phyloP scores from a whole-genome alignment of 2,113 vertebrate genomes.

The Craseonycteris thonglongyai region DNA sequence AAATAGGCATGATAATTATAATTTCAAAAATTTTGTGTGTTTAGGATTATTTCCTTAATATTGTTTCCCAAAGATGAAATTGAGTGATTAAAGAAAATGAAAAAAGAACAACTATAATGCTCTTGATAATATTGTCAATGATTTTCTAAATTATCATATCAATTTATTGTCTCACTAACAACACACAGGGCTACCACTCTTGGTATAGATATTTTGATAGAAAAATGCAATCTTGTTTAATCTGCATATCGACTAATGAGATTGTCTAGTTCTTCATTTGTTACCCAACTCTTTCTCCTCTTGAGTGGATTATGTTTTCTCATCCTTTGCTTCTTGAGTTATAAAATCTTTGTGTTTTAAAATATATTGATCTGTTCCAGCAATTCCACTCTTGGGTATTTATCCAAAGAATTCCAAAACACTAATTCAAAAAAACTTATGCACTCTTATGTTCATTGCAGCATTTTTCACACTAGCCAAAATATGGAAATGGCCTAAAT shows the following conservation, averaged over 20 bases:
- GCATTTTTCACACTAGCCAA: no score
- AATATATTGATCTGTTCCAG: not conserved
- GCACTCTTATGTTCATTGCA: no score
- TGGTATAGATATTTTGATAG: not conserved
- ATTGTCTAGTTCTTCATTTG: not conserved
- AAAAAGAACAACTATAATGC: not conserved
- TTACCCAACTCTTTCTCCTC: not conserved
- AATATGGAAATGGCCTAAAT: no score
- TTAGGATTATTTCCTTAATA: not conserved
- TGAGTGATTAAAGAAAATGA: not conserved
- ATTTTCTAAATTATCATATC: not conserved
- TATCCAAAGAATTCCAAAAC: no score
- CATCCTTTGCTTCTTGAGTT: not conserved
- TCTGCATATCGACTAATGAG: not conserved
- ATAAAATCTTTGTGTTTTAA: not conserved
- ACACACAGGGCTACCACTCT: not conserved
- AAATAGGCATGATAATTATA: not conserved
- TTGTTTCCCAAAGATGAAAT: not conserved
- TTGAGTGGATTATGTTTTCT: not conserved
- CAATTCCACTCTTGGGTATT: no score
- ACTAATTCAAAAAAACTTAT: no score
- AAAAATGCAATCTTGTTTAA: conserved; percentile 4
- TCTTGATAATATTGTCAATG: not conserved
- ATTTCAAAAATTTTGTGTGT: conserved; percentile 16
- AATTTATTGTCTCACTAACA: not conserved